A percentile compares a stretch with the other conserved stretches of the same genome.
Conservation (phyloP, 2,113 vertebrate species). For the Istiophorus platypterus region DNA sequence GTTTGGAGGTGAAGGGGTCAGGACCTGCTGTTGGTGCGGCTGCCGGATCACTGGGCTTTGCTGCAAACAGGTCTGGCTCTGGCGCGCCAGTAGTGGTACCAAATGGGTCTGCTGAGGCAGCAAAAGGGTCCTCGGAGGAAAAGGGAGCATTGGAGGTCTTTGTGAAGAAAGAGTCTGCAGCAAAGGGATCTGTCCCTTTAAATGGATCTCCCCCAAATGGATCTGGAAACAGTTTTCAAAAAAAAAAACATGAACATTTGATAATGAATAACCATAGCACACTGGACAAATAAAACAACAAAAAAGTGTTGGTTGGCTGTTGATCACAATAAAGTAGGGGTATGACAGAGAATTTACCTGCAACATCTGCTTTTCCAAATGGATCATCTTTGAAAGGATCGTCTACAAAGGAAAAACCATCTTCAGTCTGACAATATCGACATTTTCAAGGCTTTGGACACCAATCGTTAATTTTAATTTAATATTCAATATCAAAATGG, state of each 20-base stretch:
- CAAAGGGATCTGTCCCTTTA: slow-evolving; percentile 97
- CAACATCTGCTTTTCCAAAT: slow-evolving; percentile 91
- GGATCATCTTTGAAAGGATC: slow-evolving; percentile 98
- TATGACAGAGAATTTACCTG: slow-evolving; percentile 80
- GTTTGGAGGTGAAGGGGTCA: slow-evolving; percentile 69
- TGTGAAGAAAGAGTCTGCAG: slow-evolving; percentile 92
- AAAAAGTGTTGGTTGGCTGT: neutral
- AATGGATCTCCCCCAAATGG: slow-evolving; percentile 97
- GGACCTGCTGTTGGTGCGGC: slow-evolving; percentile 31
- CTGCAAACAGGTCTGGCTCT: slow-evolving; percentile 75
- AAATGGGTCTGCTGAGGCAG: slow-evolving; percentile 78
- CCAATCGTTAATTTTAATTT: neutral
- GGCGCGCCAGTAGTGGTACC: slow-evolving; percentile 68
- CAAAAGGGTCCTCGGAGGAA: slow-evolving; percentile 85
- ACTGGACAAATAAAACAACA: neutral
- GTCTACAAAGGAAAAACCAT: slow-evolving; percentile 78
- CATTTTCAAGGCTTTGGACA: neutral
- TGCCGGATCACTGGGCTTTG: slow-evolving; percentile 52
- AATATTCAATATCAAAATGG: neutral
- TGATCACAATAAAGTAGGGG: neutral
- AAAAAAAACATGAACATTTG: neutral
- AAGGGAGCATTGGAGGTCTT: slow-evolving; percentile 87
- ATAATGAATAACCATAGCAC: neutral
- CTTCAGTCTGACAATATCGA: neutral
- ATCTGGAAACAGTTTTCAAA: slow-evolving; percentile 85